A percentile compares a stretch with the other conserved stretches of the same genome.
Conservation (phyloP, 2,113 vertebrate genomes). For the Dipodomys merriami region DNA sequence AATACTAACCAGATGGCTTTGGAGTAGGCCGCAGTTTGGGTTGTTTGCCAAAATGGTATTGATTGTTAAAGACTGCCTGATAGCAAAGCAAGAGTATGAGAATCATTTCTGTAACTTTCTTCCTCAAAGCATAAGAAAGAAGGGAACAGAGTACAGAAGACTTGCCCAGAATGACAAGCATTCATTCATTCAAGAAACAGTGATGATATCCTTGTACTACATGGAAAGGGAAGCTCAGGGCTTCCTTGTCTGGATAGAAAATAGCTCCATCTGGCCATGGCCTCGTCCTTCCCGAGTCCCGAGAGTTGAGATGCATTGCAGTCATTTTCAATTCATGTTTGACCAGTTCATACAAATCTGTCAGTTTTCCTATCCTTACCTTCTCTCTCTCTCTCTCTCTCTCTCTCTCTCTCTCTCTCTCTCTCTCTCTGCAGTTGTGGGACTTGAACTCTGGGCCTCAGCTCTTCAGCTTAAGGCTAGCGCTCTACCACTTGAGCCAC, state of each 20-base stretch:
- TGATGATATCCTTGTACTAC: no score
- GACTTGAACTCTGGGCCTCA: no score
- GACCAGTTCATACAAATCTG: background rate
- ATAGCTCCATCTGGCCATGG: background rate
- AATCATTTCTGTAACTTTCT: background rate
- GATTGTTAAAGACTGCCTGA: background rate
- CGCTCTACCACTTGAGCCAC: no score
- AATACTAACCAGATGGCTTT: conserved; percentile 53
- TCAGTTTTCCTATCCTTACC: background rate
- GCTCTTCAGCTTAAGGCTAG: no score
- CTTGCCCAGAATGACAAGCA: background rate
- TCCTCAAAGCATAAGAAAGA: conserved; percentile 1
- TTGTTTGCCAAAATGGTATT: conserved; percentile 1
- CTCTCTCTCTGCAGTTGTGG: no score
- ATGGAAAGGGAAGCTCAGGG: background rate
- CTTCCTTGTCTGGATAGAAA: background rate
- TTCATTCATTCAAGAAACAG: background rate
- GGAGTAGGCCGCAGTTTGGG: background rate
- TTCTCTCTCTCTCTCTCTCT: background rate
- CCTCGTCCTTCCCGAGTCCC: background rate
- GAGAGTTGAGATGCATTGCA: background rate
- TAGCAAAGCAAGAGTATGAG: background rate
- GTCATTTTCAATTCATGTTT: background rate
- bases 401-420: no score
- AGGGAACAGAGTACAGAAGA: background rate